Conservation (phyloP, 2,113 vertebrate species). For the Paraplagusia blochii region DNA sequence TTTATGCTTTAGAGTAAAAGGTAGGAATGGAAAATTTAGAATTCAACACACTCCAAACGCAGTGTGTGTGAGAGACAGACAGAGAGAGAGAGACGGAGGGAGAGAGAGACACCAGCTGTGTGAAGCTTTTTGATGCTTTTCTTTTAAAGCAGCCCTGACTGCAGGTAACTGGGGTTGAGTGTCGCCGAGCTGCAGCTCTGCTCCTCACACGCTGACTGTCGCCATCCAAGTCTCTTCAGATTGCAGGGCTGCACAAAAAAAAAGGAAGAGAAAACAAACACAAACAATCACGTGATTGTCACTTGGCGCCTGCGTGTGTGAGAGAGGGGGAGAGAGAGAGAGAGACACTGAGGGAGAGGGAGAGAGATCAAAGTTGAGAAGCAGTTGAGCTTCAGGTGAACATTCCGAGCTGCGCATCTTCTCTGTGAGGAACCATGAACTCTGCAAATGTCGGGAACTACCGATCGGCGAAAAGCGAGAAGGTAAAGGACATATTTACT, state of each 20-base stretch:
- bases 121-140: conserved; percentile 13
- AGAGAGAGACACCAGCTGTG: no score
- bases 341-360: not conserved
- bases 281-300: no score
- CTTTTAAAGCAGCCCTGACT: not conserved
- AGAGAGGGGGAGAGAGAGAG: not conserved
- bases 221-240: not conserved
- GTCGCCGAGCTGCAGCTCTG: conserved; percentile 1
- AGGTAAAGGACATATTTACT: conserved; percentile 53
- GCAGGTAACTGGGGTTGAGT: conserved; percentile 48
- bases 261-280: not conserved
- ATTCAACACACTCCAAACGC: no score
- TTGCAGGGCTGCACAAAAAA: not conserved
- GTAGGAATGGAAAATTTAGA: no score
- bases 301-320: not conserved
- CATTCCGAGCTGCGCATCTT: conserved; percentile 28
- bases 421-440: conserved; percentile 67
- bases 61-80: no score
- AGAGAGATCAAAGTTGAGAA: not conserved
- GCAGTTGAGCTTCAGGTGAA: conserved; percentile 36
- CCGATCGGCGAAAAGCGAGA: conserved; percentile 62
- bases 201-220: not conserved
- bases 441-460: conserved; percentile 75
- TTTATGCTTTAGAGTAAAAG: no score
- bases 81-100: no score